A percentile compares a stretch with the other conserved stretches of the same genome.
phyloP scores from a whole-genome alignment of 2,113 vertebrate species.

The Sterrhoptilus dennistouni region DNA sequence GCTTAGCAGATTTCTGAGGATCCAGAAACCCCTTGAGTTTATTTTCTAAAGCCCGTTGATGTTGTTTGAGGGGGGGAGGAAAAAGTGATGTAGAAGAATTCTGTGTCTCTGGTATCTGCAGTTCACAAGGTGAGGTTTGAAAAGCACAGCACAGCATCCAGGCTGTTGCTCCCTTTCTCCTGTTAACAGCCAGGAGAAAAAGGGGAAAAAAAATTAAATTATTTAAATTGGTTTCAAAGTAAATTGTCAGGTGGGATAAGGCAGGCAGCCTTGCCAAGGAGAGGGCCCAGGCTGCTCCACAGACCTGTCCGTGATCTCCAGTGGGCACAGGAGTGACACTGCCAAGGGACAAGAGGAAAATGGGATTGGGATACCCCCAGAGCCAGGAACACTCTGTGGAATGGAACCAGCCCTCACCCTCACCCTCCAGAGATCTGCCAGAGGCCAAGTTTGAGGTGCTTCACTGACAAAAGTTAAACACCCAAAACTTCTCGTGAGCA shows the following conservation, averaged over 20 bases:
- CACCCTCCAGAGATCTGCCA: neutral
- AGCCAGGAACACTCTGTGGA: neutral
- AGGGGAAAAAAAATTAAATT: fast-evolving
- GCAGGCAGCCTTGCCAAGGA: neutral
- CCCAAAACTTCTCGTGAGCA: neutral
- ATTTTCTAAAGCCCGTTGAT: neutral
- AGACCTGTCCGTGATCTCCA: fast-evolving
- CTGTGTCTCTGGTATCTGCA: neutral
- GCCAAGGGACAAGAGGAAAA: neutral
- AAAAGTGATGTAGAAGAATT: neutral
- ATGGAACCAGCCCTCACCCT: neutral
- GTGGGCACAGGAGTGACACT: neutral
- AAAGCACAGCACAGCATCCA: neutral
- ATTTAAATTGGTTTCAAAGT: neutral
- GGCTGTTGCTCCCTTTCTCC: neutral
- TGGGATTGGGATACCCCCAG: fast-evolving
- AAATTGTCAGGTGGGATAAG: neutral
- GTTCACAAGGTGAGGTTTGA: neutral
- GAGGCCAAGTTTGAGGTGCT: neutral
- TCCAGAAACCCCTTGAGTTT: neutral
- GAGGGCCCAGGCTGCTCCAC: neutral
- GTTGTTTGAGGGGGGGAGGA: fast-evolving
- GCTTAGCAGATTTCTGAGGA: neutral
- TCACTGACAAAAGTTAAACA: neutral
- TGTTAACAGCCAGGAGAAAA: neutral